Conservation (phyloP, 2,888 invertebrate species). For the Tribolium freemani region DNA sequence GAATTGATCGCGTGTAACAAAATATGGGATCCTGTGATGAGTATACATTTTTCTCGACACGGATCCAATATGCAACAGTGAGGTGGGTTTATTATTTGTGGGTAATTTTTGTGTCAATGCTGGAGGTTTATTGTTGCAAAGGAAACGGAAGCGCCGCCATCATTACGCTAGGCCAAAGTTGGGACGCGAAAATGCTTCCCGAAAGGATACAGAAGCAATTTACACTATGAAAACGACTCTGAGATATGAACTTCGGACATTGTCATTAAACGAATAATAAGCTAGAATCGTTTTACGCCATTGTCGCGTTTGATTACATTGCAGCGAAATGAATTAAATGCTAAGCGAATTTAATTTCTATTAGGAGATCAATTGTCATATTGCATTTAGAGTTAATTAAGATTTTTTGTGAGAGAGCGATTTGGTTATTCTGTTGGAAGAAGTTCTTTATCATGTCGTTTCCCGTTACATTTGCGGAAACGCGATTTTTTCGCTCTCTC, state of each 20-base stretch:
- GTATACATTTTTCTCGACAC: background rate
- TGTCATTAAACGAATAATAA: conserved; percentile 48
- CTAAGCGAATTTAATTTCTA: background rate
- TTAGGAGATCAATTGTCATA: background rate
- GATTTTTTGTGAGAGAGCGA: conserved; percentile 6
- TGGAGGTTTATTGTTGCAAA: conserved; percentile 14
- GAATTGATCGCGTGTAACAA: conserved; percentile 3
- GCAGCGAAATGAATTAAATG: background rate
- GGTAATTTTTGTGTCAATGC: background rate
- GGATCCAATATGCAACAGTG: background rate
- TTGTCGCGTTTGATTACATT: conserved; percentile 6
- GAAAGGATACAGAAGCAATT: conserved; percentile 57
- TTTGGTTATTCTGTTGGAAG: conserved; percentile 20
- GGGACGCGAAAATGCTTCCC: conserved; percentile 56
- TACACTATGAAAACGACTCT: conserved; percentile 53
- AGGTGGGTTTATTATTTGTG: background rate
- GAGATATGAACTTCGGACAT: conserved; percentile 54
- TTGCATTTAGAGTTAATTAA: conserved; percentile 14
- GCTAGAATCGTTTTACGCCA: conserved; percentile 40
- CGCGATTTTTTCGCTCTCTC: conserved; percentile 14
- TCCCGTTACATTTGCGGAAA: conserved; percentile 29
- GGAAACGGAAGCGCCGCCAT: conserved; percentile 18
- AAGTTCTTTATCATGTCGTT: conserved; percentile 42
- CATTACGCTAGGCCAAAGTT: conserved; percentile 47
- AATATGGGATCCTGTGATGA: conserved; percentile 1